Percentiles rank a stretch among this genome's conserved stretches.
phyloP scores from a whole-genome alignment of 1,140 invertebrate genomes.

The Kradibia gibbosae region DNA sequence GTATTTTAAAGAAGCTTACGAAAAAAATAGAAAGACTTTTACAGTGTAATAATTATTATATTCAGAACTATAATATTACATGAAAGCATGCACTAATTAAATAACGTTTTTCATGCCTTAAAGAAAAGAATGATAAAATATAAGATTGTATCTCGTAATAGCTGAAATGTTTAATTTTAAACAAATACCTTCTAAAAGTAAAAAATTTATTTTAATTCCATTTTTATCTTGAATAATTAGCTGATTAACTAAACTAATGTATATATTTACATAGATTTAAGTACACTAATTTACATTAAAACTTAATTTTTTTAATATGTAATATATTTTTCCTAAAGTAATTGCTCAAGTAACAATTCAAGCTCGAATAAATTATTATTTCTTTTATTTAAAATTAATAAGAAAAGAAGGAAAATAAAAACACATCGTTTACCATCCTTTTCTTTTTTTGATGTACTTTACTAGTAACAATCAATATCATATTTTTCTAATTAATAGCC shows the following conservation, averaged over 20 bases:
- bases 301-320: neutral
- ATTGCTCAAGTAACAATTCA: neutral
- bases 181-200: neutral
- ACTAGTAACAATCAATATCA: neutral
- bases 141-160: neutral
- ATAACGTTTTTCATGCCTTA: neutral
- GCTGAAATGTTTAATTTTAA: neutral
- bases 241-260: neutral
- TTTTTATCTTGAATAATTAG: neutral
- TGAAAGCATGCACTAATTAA: slow-evolving; percentile 2
- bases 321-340: neutral
- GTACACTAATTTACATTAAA: too few relatives aligned
- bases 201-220: neutral
- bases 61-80: neutral
- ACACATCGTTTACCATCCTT: neutral
- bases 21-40: too few relatives aligned
- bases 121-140: neutral
- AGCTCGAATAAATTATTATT: neutral
- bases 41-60: neutral
- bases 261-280: too few relatives aligned
- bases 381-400: too few relatives aligned
- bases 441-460: neutral
- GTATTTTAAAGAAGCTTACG: too few relatives aligned
- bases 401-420: too few relatives aligned
- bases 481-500: neutral